Base-by-base conservation (phyloP, 2,113 vertebrate genomes). In the Siniperca chuatsi region DNA sequence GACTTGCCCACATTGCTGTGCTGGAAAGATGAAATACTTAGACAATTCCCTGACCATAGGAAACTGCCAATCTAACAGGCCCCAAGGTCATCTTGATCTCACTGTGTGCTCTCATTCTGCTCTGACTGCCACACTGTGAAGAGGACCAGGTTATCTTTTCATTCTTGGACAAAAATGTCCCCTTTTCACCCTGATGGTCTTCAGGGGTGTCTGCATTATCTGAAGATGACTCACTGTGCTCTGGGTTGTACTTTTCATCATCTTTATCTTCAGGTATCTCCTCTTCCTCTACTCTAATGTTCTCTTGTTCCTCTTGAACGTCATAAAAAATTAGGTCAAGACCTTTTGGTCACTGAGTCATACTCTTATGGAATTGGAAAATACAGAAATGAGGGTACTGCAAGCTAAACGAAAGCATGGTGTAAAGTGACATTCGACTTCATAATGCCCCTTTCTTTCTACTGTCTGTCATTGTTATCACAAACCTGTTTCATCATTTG, bases 71-170 rank as follows among this genome's bases (percentile, higher is more conserved):
- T 77, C 44, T 48, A 15, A 20, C 62, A n/a, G 60, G n/a, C 58
- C 67, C 70, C 23, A 16, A 46, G 52, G 85, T 83, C 66, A 79
- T 92, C 80, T 75, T 87, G 82, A 85, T 88, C 68, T 78, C 68
- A 58, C 25, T 33, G 37, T 81, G 67, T 60, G 77, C 82, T 87
- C 72, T 82, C 23, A 62, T 15, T 55, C 1, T 4, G 55, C 40
- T 60, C 60, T 33, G 23, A 29, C 57, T 66, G 73, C 70, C 72
- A 70, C n/a, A 42, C 13, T 9, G 71, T 75, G 58, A 83, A 54
- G 62, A 67, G 42, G 54, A 73, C 46, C 25, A 42, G 42, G 73
- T 88, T 90, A 84, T 86, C 69, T 77, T 79, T 87, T 87, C n/a
- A 75, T 74, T 82, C 78, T 42, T 66, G 18, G 10, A 54, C 21